phyloP scores from a whole-genome alignment of 2,797 vertebrate species.

The Denticeps clupeoides region DNA sequence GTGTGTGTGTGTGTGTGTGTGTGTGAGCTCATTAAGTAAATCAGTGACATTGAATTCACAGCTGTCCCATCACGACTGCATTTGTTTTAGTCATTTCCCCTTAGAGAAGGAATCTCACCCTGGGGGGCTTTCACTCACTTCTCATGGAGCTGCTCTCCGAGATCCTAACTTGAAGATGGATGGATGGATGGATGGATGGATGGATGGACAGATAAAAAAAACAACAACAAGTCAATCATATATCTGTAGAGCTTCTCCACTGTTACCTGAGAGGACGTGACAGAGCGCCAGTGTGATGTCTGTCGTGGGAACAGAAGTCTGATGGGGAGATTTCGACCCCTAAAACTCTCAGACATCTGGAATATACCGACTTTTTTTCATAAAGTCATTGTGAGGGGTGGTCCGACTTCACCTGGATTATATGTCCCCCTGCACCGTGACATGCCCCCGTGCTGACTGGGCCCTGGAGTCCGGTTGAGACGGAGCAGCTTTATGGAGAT shows the following conservation, averaged over 20 bases:
- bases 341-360: too few relatives aligned
- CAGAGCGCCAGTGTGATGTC: neutral
- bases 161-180: neutral
- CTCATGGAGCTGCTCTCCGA: neutral
- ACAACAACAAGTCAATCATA: too few relatives aligned
- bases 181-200: neutral
- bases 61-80: constrained; percentile 19
- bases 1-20: constrained; percentile 2
- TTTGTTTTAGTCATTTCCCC: constrained; percentile 35
- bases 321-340: constrained; percentile 3
- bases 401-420: constrained; percentile 12
- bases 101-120: constrained; percentile 19
- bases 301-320: constrained; percentile 2
- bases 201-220: too few relatives aligned
- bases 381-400: neutral
- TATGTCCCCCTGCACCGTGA: constrained; percentile 14
- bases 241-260: too few relatives aligned
- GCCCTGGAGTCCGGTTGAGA: neutral
- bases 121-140: constrained; percentile 14
- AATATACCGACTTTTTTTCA: too few relatives aligned
- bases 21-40: constrained; percentile 14
- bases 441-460: neutral
- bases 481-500: constrained; percentile 22
- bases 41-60: constrained; percentile 27
- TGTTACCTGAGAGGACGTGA: constrained; percentile 7